Conservation (phyloP, 2,797 vertebrate genomes). For the Podargus strigoides region DNA sequence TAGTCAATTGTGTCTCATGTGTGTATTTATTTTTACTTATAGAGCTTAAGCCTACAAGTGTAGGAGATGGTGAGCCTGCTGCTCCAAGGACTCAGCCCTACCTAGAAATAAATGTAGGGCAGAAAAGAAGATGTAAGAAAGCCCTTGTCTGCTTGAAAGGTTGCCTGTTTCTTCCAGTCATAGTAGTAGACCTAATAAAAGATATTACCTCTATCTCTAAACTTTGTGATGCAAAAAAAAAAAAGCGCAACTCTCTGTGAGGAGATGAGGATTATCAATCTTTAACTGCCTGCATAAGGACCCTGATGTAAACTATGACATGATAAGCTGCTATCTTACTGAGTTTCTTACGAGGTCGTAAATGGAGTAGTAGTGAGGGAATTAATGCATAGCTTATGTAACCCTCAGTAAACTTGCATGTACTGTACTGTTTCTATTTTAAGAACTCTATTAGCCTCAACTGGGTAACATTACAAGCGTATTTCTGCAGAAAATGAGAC, state of each 20-base stretch:
- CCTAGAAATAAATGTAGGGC: background rate
- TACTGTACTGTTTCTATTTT: background rate
- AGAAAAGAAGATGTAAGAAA: background rate
- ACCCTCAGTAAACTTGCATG: background rate
- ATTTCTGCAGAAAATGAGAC: background rate
- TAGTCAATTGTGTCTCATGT: background rate
- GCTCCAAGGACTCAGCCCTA: background rate
- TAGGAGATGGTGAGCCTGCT: background rate
- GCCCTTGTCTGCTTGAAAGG: background rate
- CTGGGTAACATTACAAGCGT: background rate
- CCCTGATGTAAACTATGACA: background rate
- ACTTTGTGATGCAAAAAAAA: background rate
- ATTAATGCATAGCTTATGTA: constrained; percentile 3
- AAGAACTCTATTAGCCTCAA: background rate
- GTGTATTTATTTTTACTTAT: background rate
- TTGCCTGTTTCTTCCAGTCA: background rate
- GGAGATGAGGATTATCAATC: background rate
- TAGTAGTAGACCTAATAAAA: background rate
- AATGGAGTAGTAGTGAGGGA: background rate
- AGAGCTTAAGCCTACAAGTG: background rate
- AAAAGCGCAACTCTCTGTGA: background rate
- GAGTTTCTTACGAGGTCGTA: background rate
- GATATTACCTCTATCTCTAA: background rate
- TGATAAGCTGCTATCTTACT: background rate
- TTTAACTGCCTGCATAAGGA: background rate